Percentiles rank a stretch among this genome's conserved stretches.
phyloP scores from a whole-genome alignment of 2,888 invertebrate species.

The Endomychus coccineus region DNA sequence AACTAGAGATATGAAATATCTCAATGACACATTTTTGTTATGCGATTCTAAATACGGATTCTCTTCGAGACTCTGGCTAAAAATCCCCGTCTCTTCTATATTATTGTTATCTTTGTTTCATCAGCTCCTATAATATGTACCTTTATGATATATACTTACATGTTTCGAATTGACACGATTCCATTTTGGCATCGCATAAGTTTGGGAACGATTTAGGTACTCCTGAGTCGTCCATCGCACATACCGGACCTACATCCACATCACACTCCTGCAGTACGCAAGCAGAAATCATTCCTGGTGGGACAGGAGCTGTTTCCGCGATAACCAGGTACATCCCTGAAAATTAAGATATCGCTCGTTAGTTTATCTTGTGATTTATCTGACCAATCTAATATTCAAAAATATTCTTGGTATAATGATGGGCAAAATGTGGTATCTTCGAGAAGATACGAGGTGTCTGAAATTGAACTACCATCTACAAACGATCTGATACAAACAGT shows the following conservation, averaged over 20 bases:
- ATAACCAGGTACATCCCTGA: conserved; percentile 1
- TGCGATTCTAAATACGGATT: conserved; percentile 1
- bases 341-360: no score
- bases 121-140: no score
- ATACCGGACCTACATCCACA: conserved; percentile 49
- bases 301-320: conserved; percentile 13
- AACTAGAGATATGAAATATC: no score
- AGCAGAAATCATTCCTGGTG: conserved; percentile 36
- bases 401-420: no score
- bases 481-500: no score
- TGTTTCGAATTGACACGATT: conserved; percentile 51
- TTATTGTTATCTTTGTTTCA: background rate
- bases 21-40: no score
- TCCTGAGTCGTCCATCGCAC: conserved; percentile 53
- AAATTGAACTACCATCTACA: no score
- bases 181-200: conserved; percentile 51
- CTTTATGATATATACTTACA: conserved; percentile 43
- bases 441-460: no score
- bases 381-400: no score
- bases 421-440: no score
- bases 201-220: conserved; percentile 51
- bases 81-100: background rate
- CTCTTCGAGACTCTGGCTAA: no score
- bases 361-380: no score
- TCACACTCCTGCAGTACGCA: conserved; percentile 36